phyloP scores from a whole-genome alignment of 1,140 invertebrate species.

The Campodea augens region DNA sequence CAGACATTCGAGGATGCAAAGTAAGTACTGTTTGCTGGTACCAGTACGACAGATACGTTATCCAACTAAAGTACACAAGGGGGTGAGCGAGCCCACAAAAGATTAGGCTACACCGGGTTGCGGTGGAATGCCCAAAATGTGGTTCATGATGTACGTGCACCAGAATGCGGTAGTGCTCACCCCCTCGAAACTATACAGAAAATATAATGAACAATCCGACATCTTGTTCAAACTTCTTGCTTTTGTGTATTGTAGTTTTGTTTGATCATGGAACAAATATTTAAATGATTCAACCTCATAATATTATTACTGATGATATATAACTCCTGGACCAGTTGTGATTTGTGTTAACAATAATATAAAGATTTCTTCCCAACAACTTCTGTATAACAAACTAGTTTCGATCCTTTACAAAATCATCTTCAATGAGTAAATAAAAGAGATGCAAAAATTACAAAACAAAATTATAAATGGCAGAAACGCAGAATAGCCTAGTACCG shows the following conservation, averaged over 20 bases:
- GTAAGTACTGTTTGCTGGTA: slow-evolving; percentile 20
- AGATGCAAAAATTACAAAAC: no score
- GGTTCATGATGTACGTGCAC: not conserved
- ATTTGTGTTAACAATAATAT: no score
- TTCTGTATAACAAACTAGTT: no score
- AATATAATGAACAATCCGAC: not conserved
- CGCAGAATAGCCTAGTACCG: no score
- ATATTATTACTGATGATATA: no score
- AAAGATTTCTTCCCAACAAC: no score
- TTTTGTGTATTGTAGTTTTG: not conserved
- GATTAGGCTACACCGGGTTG: not conserved
- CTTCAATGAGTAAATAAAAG: no score
- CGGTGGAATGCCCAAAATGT: not conserved
- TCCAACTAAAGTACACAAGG: not conserved
- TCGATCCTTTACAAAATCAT: no score
- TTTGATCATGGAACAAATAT: not conserved
- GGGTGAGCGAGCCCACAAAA: not conserved
- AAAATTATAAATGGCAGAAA: no score
- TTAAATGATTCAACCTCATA: no score
- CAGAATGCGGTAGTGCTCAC: not conserved
- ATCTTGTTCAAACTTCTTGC: no score
- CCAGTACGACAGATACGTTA: not conserved
- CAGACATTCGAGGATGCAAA: slow-evolving; percentile 54
- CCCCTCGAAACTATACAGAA: not conserved
- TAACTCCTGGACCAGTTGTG: no score